Base-by-base conservation (phyloP, 2,113 vertebrate species). In the Chloroceryle aenea region DNA sequence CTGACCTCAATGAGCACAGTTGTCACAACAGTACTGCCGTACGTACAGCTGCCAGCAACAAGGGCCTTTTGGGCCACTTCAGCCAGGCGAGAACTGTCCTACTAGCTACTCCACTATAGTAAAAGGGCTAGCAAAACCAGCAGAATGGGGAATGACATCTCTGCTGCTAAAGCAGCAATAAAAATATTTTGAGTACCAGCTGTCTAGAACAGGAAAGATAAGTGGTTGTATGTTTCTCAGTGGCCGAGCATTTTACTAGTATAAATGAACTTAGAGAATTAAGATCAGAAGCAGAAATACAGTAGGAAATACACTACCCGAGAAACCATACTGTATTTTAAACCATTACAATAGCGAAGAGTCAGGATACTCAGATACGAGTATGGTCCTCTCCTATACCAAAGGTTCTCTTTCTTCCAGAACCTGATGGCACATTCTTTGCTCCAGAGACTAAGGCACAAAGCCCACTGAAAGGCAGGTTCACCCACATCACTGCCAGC, bases 21-120 rank as follows among this genome's bases (percentile, higher is more conserved):
- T 94, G 72, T 63, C 92, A 81, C 82, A 94, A 71, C 67, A 83
- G 34, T 47, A 63, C 93, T 85, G 85, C 63, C 71, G 53, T 38
- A 78, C 14, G 14, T 12, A 8, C 9, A 85, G 58, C 2, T 71
- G 34, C 26, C 59, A 88, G 63, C 34, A 83, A 42, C 50, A 34
- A 71, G 47, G 72, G 47, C 34, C 29, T 89, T 81, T 22, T 22
- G 32, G 45, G 22, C 42, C 50, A 38, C 68, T 55, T 71, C 47
- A 74, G 75, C 22, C 40, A 50, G 38, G 26, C 52, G 74, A 71
- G 50, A 88, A 10, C 5, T 66, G 20, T 6, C n/a, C 74, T 66
- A 36, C 30, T 8, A 53, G 45, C 43, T 50, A 53, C 18, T 67
- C 1, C 3, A 22, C 23, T 73, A 80, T 27, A 48, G 10, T 22